Evolutionary conservation across 2,113 vertebrate genomes (phyloP), one percentile per base, ranked within the genome.

Genomic region (Pygoscelis adeliae): DNA sequence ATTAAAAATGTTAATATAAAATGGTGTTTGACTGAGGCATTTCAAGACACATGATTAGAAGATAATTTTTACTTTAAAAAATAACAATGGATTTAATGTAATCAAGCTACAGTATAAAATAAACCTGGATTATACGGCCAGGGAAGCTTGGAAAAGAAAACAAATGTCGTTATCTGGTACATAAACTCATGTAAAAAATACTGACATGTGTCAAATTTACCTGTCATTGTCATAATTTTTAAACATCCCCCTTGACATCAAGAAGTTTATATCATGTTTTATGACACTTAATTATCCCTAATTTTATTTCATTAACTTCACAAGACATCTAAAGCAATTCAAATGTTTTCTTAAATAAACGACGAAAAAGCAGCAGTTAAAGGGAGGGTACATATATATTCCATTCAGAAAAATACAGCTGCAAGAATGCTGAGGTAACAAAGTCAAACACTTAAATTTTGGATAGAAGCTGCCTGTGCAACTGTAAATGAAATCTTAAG

Each of bases 211-310:
- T 98, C 97, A 98, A 97, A 97, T 98, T 96, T 97, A 74, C 89
- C 95, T 92, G 87, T 98, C 97, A 89, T 96, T 96, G 97, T 96
- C 85, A 42, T 91, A 52, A 76, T 96, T 98, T 97, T 97, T 91
- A 98, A 97, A 94, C 86, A 97, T 97, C 91, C 80, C 78, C n/a
- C 83, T 92, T 97, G 98, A 98, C 96, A 96, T 97, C 97, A 97
- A 98, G 97, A 98, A 96, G 92, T 98, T 98, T 97, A 92, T 89
- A 96, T 98, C 84, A 49, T 97, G 88, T 73, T 97, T 98, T 98
- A 97, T 97, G 96, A 97, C 97, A 98, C 89, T 97, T 98, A 98
- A 98, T 98, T 98, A 98, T 97, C 98, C 94, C 97, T 98, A 93
- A 95, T 97, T 98, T 98, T 98, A 98, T 98, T 97, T 97, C 96